Percentiles rank a stretch among this genome's conserved stretches.
These are phyloP conservation scores for Lucilia cuprina DNA, from an alignment of 1,140 invertebrate genomes.

Conservation along the genomic window DNA sequence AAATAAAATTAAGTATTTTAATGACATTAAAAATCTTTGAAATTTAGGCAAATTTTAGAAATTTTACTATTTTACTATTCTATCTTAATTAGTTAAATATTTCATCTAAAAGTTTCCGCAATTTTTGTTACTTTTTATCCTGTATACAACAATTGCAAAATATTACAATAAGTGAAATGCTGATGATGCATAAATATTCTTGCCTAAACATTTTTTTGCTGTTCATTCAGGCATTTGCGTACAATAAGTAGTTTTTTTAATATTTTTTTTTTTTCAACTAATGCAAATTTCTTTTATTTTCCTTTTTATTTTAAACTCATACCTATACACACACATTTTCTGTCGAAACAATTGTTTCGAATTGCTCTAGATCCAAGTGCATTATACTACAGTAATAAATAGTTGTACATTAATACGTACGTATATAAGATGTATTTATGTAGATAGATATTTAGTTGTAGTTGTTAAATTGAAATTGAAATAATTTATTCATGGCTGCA, in stretches of 20 bases:
- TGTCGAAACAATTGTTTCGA: not conserved
- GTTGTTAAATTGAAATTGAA: slow-evolving; percentile 23
- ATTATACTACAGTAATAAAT: not conserved
- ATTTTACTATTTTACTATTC: not conserved
- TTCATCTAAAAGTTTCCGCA: too few relatives aligned
- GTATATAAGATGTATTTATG: not conserved
- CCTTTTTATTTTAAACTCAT: not conserved
- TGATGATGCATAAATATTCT: slow-evolving; percentile 29
- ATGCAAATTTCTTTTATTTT: slow-evolving; percentile 19
- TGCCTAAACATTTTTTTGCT: slow-evolving; percentile 11
- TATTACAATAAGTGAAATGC: slow-evolving; percentile 31
- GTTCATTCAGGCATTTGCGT: slow-evolving; percentile 13
- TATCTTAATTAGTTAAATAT: too few relatives aligned
- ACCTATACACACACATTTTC: not conserved
- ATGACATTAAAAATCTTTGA: too few relatives aligned
- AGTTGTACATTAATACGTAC: not conserved
- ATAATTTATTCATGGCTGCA: slow-evolving; percentile 32
- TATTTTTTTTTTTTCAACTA: not conserved
- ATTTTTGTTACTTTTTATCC: not conserved
- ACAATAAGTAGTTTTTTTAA: not conserved
- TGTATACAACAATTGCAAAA: slow-evolving; percentile 14
- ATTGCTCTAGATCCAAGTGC: not conserved
- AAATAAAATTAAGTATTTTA: too few relatives aligned
- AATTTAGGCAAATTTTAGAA: too few relatives aligned
- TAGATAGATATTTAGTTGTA: not conserved